Base-by-base conservation (phyloP, 2,888 invertebrate species). In the Lepetodrilus schrolli region DNA sequence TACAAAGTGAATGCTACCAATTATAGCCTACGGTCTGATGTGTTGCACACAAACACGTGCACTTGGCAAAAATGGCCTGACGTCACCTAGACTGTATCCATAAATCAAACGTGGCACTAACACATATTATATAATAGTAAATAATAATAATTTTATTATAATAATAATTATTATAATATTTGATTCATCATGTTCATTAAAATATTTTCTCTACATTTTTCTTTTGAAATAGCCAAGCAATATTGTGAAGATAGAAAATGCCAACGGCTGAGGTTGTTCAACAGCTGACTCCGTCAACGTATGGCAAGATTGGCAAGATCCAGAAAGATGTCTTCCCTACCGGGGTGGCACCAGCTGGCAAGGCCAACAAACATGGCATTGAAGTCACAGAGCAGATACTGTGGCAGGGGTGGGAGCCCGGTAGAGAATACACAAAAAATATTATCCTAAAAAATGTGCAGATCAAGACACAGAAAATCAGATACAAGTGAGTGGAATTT, bases 381-480 rank as follows among this genome's bases (percentile, higher is more conserved):
- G 90, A 90, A 77, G 89, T 89, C 1, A 80, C 78, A 0, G 77
- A 83, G 8, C 80, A 83, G 50, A 76, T 90, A 26, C 82, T 84
- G 3, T 90, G 88, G 87, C 87, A 86, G 70, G 87, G 87, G 38
- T 90, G 90, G 90, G 87, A 89, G 68, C 88, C 89, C 13, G 90
- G 90, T 4, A 80, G 84, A 74, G 90, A 90, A 74, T 90, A 90
- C 78, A 90, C 88, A 23, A 89, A 88, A 77, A 86, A 88, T 71
- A 84, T 90, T 36, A 77, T 85, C 0, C 79, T 90, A 48, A 90
- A 90, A 79, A 90, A 90, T 83, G 84, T 90, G 23, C 82, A 84
- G 50, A 82, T 88, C 7, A 89, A 88, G 76, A 88, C 87, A 47
- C 84, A 87, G 74, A 90, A 90, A 74, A 78, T 90, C 13, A 89